A percentile compares a stretch with the other conserved stretches of the same genome.
These are phyloP conservation scores for Drosophila tsacasi DNA, from an alignment of 1,140 invertebrate genomes.

Conservation along the genomic window DNA sequence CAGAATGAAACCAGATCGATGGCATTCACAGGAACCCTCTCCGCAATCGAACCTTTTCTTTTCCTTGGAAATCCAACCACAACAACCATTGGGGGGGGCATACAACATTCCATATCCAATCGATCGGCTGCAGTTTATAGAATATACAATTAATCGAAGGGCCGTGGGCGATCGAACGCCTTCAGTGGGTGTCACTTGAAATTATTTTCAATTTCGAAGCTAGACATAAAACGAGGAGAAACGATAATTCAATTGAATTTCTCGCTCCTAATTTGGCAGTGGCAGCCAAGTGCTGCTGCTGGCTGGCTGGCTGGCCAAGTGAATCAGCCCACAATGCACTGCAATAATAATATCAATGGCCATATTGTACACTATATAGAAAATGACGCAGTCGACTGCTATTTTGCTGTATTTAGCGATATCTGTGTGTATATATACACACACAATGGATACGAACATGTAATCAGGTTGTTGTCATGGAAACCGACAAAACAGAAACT, in stretches of 20 bases:
- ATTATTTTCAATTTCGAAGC: conserved; percentile 68
- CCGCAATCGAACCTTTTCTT: conserved; percentile 8
- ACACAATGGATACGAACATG: conserved; percentile 30
- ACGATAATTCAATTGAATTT: conserved; percentile 75
- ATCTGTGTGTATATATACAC: conserved; percentile 5
- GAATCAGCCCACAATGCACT: conserved; percentile 68
- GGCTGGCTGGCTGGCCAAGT: no score
- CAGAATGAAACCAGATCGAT: conserved; percentile 7
- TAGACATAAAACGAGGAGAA: background rate
- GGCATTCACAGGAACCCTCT: conserved; percentile 2
- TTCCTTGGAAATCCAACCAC: conserved; percentile 11
- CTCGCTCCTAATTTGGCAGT: conserved; percentile 70
- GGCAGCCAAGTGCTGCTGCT: conserved; percentile 21
- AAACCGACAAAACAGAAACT: conserved; percentile 66
- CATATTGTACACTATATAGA: conserved; percentile 4
- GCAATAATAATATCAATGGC: conserved; percentile 50
- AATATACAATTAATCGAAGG: conserved; percentile 41
- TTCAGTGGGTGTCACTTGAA: conserved; percentile 53
- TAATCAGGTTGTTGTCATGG: conserved; percentile 72
- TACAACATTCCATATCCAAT: conserved; percentile 22
- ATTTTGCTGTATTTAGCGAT: conserved; percentile 18
- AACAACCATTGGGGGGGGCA: conserved; percentile 10
- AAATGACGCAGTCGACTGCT: conserved; percentile 56
- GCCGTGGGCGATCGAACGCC: conserved; percentile 32
- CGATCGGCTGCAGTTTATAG: conserved; percentile 37